phyloP scores from a whole-genome alignment of 1,140 invertebrate species.

The Thereuonema tuberculata region DNA sequence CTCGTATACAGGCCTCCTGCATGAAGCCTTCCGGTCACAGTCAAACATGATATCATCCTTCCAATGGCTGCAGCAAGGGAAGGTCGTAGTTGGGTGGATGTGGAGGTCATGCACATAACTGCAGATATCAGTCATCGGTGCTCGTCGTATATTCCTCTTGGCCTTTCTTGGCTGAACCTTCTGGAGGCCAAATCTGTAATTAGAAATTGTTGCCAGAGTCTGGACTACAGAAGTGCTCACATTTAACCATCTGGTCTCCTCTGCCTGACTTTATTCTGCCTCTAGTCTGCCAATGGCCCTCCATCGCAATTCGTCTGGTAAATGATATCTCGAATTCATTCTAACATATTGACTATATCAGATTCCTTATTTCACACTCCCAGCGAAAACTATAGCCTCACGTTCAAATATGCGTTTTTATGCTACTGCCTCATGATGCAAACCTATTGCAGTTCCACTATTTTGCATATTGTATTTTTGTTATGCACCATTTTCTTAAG shows the following conservation, averaged over 20 bases:
- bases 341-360: neutral
- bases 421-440: neutral
- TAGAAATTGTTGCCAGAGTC: constrained; percentile 1
- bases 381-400: neutral
- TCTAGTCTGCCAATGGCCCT: constrained; percentile 4
- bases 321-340: neutral
- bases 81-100: neutral
- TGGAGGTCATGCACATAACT: neutral
- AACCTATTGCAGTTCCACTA: neutral
- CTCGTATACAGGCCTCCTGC: too few relatives aligned
- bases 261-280: neutral
- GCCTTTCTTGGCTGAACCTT: neutral
- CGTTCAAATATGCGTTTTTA: neutral
- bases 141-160: neutral
- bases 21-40: neutral
- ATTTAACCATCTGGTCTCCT: constrained; percentile 1
- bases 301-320: neutral
- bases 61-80: neutral
- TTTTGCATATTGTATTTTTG: neutral
- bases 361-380: neutral
- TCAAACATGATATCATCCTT: neutral
- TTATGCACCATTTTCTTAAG: neutral
- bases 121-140: neutral
- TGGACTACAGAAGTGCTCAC: constrained; percentile 3
- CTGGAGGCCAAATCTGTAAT: neutral